Evolutionary conservation across 2,113 vertebrate genomes (phyloP), one percentile per base, ranked within the genome.

Genomic region (Hypomesus transpacificus): DNA sequence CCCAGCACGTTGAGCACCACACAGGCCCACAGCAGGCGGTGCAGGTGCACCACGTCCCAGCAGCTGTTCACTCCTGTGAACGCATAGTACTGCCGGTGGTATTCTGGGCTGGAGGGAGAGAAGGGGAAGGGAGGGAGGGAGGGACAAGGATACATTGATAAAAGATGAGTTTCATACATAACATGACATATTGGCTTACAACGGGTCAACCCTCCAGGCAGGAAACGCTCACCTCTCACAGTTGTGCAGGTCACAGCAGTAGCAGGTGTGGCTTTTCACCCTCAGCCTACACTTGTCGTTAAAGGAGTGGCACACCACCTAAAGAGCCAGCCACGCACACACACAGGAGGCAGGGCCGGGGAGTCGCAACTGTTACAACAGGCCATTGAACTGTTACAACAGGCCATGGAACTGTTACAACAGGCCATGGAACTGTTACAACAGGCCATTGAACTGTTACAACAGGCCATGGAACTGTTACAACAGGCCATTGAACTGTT

Each of bases 171-270:
- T 13, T 22, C 18, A 59, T 46, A 5, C 39, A 46, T 46, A 46
- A 46, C 39, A 11, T 2, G 13, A 46, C 31, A 7, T 26, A 26
- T 26, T 34, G 39, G 39, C 39, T 9, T 11, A 5, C 9, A 46
- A 2, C 39, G 7, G 39, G 39, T 46, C 39, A 46, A 13, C 11
- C 39, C 1, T 46, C 39, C 39, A 11, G 7, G 7, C 8, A 46
- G 39, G 39, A 46, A 8, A 9, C 11, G 52, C 92, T 93, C 88
- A 97, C 97, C 92, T 95, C 39, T 91, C 91, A 68, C 97, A 99
- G 82, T 91, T 89, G 83, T 94, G 94, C 54, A 99, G 90, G 86
- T 98, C 94, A 76, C 97, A 99, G 92, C 97, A 99, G 84, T 96
- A 98, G 82, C 97, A 99, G 0, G 95, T 96, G 85, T 95, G 94